A percentile compares a stretch with the other conserved stretches of the same genome.
These are phyloP conservation scores for Calidris pugnax DNA, from an alignment of 2,113 vertebrate genomes.

Conservation along the genomic window DNA sequence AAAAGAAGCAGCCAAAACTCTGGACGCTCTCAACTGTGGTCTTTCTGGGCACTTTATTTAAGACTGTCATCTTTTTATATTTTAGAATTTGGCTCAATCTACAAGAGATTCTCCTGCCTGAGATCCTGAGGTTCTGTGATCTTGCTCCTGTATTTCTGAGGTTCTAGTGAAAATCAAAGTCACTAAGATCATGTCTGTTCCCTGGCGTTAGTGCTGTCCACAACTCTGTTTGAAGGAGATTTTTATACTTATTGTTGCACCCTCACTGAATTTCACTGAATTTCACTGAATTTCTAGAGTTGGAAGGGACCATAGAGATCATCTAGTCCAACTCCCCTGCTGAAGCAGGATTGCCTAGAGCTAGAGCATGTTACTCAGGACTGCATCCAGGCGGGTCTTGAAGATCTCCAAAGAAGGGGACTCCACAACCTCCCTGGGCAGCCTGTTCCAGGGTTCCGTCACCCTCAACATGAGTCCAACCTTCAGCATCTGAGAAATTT, in stretches of 20 bases:
- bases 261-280: too few relatives aligned
- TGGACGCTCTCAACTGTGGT: background rate
- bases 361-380: too few relatives aligned
- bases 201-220: background rate
- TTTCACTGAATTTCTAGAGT: too few relatives aligned
- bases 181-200: background rate
- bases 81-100: background rate
- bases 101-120: background rate
- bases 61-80: background rate
- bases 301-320: too few relatives aligned
- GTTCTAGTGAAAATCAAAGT: background rate
- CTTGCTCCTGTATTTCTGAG: background rate
- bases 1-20: background rate
- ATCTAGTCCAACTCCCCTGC: too few relatives aligned
- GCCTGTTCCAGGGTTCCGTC: too few relatives aligned
- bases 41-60: background rate
- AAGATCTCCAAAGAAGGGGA: too few relatives aligned
- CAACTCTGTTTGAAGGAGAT: background rate
- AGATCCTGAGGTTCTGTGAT: background rate
- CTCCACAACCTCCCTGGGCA: too few relatives aligned
- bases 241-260: background rate
- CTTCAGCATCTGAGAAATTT: background rate
- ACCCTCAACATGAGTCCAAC: background rate
- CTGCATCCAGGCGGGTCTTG: too few relatives aligned
- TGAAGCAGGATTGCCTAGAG: too few relatives aligned